Conservation (phyloP, 2,113 vertebrate genomes). For the Rhadina sibilatrix region DNA sequence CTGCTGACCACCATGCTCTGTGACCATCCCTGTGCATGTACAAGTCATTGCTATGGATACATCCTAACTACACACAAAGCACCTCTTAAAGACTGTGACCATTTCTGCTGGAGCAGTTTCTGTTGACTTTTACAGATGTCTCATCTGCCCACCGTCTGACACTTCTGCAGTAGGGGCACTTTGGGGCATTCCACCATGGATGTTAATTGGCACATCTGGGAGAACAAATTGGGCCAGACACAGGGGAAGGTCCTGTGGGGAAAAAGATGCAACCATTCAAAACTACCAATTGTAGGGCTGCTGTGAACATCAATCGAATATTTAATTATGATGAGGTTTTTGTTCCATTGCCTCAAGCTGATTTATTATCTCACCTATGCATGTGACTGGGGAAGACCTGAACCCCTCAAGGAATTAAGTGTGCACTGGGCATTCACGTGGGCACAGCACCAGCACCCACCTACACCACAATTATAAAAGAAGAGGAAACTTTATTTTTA, state of each 20-base stretch:
- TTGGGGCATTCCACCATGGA: no score
- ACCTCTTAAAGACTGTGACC: background rate
- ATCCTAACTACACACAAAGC: background rate
- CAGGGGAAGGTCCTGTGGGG: background rate
- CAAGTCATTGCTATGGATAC: background rate
- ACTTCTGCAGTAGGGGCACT: background rate
- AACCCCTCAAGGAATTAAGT: background rate
- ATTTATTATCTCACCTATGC: background rate
- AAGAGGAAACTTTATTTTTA: background rate
- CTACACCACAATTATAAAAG: background rate
- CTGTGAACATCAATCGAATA: background rate
- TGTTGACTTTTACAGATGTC: background rate
- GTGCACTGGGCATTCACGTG: no score
- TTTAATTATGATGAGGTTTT: background rate
- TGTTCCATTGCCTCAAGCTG: background rate
- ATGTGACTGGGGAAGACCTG: background rate
- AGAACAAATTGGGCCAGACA: background rate
- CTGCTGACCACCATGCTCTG: rapidly evolving
- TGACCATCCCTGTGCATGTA: background rate
- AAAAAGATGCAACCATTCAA: background rate
- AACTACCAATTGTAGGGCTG: background rate
- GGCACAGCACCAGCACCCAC: background rate
- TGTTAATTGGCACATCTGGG: background rate
- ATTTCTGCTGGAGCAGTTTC: background rate
- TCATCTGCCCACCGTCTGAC: background rate